Conservation (phyloP, 2,888 invertebrate species). For the Suillia variegata region DNA sequence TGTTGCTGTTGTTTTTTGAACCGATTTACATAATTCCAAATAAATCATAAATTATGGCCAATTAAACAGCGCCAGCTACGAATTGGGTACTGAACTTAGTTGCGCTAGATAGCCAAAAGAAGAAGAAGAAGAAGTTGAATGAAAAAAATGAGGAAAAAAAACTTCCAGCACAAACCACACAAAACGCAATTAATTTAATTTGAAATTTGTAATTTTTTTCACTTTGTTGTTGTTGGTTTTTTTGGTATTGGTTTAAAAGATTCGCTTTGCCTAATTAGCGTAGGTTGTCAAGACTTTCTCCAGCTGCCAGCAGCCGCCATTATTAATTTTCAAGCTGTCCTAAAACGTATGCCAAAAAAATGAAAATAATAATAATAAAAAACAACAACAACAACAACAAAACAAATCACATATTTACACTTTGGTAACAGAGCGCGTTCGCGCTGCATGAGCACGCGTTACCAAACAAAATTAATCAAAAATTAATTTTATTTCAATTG, state of each 20-base stretch:
- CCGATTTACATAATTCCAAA: not conserved
- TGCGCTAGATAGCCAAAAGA: not conserved
- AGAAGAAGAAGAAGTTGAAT: too few species aligned
- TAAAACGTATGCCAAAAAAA: too few species aligned
- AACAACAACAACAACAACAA: too few species aligned
- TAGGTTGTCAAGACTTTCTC: slow-evolving; percentile 3
- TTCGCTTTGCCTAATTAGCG: not conserved
- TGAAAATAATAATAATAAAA: too few species aligned
- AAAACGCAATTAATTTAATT: slow-evolving; percentile 32
- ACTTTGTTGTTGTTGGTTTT: not conserved
- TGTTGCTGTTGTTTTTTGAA: too few species aligned
- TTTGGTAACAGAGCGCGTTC: not conserved
- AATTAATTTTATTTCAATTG: slow-evolving; percentile 53
- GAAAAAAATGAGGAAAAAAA: not conserved
- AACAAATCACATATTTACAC: slow-evolving; percentile 3
- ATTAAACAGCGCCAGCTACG: not conserved
- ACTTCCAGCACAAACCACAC: slow-evolving; percentile 17
- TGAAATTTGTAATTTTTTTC: slow-evolving; percentile 17
- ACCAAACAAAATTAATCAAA: slow-evolving; percentile 31
- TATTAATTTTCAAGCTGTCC: too few species aligned
- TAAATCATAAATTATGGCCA: not conserved
- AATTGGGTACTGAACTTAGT: not conserved
- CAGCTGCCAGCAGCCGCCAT: not conserved
- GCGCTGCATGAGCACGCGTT: slow-evolving; percentile 1
- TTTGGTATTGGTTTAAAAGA: not conserved